These are phyloP conservation scores for Bombus fervidus DNA, from an alignment of 1,140 invertebrate species.

Conservation along the genomic window DNA sequence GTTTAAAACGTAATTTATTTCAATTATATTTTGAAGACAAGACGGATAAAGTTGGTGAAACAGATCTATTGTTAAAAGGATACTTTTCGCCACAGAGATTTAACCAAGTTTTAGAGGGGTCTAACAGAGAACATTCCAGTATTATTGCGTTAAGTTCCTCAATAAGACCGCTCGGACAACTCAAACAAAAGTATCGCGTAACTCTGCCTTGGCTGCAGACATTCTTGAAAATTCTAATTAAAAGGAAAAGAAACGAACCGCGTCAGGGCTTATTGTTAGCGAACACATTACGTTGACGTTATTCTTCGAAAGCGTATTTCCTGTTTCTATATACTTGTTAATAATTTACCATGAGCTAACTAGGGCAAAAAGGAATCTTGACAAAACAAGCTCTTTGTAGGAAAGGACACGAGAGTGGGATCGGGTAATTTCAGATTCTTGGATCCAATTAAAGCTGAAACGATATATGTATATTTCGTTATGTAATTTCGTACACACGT, in stretches of 20 bases:
- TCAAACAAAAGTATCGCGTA: conserved; percentile 22
- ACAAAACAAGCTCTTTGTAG: too few relatives aligned
- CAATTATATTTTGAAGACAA: neutral
- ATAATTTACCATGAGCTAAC: neutral
- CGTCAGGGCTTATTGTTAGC: neutral
- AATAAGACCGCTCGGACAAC: conserved; percentile 15
- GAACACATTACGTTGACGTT: neutral
- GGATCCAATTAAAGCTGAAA: neutral
- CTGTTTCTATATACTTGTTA: neutral
- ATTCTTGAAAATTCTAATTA: conserved; percentile 36
- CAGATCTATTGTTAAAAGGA: conserved; percentile 19
- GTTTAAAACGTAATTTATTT: neutral
- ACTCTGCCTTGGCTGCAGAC: neutral
- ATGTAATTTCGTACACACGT: neutral
- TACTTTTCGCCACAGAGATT: neutral
- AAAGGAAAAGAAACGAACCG: neutral
- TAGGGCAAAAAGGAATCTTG: neutral
- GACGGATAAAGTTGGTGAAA: neutral
- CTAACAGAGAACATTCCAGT: conserved; percentile 8
- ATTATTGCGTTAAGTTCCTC: conserved; percentile 31
- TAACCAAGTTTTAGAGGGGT: conserved; percentile 19
- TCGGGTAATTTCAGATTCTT: neutral
- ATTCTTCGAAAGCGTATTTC: neutral
- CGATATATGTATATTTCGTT: neutral
- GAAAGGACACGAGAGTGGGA: neutral